phyloP scores from a whole-genome alignment of 2,888 invertebrate genomes.

The Campoplex capitator region DNA sequence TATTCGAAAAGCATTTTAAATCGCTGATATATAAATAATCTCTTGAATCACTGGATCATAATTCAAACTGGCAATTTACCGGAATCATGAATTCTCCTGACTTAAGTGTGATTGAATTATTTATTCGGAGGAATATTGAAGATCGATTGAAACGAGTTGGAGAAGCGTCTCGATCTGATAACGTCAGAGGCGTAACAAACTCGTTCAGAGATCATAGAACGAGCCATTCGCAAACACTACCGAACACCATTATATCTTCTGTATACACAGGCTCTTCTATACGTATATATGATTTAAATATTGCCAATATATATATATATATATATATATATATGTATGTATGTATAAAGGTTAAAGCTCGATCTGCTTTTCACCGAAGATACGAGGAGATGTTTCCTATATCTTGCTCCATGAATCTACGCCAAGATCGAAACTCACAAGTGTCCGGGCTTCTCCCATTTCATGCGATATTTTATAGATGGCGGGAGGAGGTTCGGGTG shows the following conservation, averaged over 20 bases:
- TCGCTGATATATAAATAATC: neutral
- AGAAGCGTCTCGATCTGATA: conserved; percentile 63
- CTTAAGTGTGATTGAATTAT: conserved; percentile 62
- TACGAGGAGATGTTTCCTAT: conserved; percentile 53
- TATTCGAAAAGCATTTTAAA: too few species aligned
- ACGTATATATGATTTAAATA: neutral
- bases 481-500: conserved; percentile 19
- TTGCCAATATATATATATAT: neutral
- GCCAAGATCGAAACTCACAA: conserved; percentile 66
- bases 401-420: conserved; percentile 64
- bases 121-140: conserved; percentile 45
- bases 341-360: conserved; percentile 35
- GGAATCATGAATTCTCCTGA: conserved; percentile 8
- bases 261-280: neutral
- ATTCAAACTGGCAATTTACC: neutral
- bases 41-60: neutral
- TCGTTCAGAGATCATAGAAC: conserved; percentile 54
- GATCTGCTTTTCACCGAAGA: conserved; percentile 49
- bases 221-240: conserved; percentile 64
- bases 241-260: conserved; percentile 50
- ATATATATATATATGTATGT: neutral
- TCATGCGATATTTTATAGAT: conserved; percentile 80
- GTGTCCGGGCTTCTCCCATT: conserved; percentile 64
- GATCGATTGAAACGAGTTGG: conserved; percentile 50
- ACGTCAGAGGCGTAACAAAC: conserved; percentile 40